Conservation (phyloP, 1,140 invertebrate genomes). For the Trialeurodes vaporariorum region DNA sequence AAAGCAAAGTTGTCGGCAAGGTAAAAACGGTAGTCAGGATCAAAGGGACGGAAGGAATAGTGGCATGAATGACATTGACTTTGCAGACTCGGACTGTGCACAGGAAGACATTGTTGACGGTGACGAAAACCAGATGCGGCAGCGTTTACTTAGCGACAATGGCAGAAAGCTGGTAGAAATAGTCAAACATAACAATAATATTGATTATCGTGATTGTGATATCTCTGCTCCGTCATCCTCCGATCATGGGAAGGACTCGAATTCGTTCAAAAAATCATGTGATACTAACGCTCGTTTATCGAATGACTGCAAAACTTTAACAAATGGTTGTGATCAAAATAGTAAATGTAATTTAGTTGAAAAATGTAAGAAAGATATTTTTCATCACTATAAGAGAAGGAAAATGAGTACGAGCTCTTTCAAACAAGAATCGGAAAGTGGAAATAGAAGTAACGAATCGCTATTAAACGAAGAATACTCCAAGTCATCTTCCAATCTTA, state of each 20-base stretch:
- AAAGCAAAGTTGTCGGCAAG: background rate
- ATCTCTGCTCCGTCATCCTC: background rate
- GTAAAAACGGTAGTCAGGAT: background rate
- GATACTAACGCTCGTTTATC: no score
- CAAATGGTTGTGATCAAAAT: background rate
- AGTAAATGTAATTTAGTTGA: background rate
- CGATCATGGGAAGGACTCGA: no score
- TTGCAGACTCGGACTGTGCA: no score
- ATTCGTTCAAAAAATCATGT: no score
- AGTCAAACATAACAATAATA: background rate
- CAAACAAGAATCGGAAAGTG: background rate
- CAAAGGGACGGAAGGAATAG: background rate
- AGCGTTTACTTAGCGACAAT: background rate
- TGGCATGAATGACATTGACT: no score
- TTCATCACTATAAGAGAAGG: background rate
- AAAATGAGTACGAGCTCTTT: background rate
- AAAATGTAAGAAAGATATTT: background rate
- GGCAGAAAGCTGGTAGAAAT: background rate
- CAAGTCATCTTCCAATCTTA: background rate
- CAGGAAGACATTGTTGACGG: background rate
- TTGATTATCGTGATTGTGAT: background rate
- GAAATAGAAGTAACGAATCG: no score
- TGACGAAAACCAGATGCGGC: background rate
- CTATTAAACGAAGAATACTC: background rate
- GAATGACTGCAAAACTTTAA: background rate